Base-by-base conservation (phyloP, 2,888 invertebrate species). In the Ormyrus thymus region DNA sequence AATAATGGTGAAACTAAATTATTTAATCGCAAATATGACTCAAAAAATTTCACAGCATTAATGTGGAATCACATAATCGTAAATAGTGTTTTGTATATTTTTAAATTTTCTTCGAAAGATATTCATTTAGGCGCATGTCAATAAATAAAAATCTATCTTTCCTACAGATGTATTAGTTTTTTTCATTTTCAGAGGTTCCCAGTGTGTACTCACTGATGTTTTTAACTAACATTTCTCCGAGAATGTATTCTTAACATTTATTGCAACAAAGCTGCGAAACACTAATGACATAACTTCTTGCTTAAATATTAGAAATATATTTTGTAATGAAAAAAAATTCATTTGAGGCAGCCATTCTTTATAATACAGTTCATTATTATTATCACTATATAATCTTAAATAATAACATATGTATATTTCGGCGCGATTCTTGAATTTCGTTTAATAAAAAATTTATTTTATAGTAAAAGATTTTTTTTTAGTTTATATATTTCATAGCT, bases 161-260 rank as follows among this genome's bases (percentile, higher is more conserved):
- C 76, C 66, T 62, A 72, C 43, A 70, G 59, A 65, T 55, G 45
- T 43, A 62, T 56, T 53, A 29, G 29, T 4, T 43, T 1, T 74
- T 65, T 58, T 70, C 15, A 15, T 74, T 62, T 78, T 72, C 13
- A 76, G 64, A 74, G 79, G 81, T 81, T 81, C 79, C 81, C 77
- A 79, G 79, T 81, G 79, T 81, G 79, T 78, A 77, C 74, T 80
- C 71, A 80, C 77, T 70, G 61, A 69, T 79, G 69, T 51, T 64
- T 70, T 53, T 66, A 71, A 56, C 45, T 53, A 68, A 61, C 46
- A 69, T 65, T 45, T 13, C 43, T 61, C 69, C 64, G 46, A 71
- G 48, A 71, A 43, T 61, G 13, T 53, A 76, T 69, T 13, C 46
- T 45, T 73, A 15, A 13, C 29, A 64, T 61, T 75, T 70, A 66